Conservation (phyloP, 2,888 invertebrate genomes). For the Mimachlamys varia region DNA sequence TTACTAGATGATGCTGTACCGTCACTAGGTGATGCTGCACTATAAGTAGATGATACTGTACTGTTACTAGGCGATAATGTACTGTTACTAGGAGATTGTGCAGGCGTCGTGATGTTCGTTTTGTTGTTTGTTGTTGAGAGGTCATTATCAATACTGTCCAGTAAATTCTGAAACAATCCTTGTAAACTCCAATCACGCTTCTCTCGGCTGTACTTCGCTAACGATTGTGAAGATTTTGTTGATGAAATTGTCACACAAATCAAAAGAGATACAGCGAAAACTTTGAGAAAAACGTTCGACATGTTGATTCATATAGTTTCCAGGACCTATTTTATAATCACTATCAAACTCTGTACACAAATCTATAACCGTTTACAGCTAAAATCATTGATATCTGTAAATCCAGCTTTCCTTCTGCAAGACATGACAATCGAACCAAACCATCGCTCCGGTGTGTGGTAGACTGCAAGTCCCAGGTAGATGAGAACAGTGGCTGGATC, state of each 20-base stretch:
- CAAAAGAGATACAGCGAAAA: background rate
- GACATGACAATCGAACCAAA: background rate
- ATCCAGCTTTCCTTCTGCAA: background rate
- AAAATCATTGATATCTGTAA: background rate
- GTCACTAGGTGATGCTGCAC: no score
- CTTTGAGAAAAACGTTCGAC: background rate
- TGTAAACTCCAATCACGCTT: slow-evolving; percentile 9
- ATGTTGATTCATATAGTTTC: background rate
- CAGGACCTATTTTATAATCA: no score
- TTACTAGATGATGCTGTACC: no score
- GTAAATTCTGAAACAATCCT: background rate
- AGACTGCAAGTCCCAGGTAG: background rate
- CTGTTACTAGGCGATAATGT: no score
- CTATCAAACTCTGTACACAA: no score
- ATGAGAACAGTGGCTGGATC: background rate
- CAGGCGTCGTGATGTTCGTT: background rate
- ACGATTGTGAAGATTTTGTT: background rate
- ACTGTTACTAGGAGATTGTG: no score
- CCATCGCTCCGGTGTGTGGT: background rate
- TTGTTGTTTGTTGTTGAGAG: background rate
- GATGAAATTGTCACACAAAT: background rate
- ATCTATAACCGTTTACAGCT: no score
- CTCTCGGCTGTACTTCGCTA: background rate
- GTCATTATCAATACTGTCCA: background rate
- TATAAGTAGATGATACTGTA: no score